phyloP scores from a whole-genome alignment of 2,888 invertebrate species.

The Steinernema carpocapsae region DNA sequence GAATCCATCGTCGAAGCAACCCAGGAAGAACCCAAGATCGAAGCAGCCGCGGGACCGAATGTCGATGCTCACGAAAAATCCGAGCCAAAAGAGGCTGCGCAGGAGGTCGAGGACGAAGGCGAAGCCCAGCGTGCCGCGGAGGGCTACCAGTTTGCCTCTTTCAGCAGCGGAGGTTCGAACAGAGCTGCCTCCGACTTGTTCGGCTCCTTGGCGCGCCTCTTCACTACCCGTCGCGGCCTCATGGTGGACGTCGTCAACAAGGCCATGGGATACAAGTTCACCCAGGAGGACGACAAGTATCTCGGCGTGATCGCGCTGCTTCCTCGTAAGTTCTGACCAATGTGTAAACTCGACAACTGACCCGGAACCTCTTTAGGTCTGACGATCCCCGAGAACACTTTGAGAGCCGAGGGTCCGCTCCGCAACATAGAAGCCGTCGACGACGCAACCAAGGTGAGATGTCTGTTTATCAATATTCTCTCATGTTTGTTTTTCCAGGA shows the following conservation, averaged over 20 bases:
- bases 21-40: no score
- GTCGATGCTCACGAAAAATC: no score
- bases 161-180: no score
- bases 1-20: no score
- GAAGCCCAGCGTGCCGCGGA: no score
- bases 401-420: conserved; percentile 2
- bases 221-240: not conserved
- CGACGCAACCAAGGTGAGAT: not conserved
- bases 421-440: not conserved
- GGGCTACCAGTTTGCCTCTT: no score
- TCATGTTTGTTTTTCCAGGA: not conserved
- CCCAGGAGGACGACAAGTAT: not conserved
- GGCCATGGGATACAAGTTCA: conserved; percentile 4
- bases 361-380: not conserved
- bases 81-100: no score
- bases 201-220: no score
- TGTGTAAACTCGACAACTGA: not conserved
- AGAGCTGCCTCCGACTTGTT: no score
- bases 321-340: not conserved
- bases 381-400: not conserved
- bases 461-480: not conserved
- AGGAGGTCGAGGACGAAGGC: no score
- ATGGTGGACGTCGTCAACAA: not conserved
- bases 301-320: not conserved
- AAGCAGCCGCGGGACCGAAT: no score